A percentile compares a stretch with the other conserved stretches of the same genome.
Evolutionary conservation across 1,140 invertebrate species (phyloP).

Genomic region (Drosophila guanche): DNA sequence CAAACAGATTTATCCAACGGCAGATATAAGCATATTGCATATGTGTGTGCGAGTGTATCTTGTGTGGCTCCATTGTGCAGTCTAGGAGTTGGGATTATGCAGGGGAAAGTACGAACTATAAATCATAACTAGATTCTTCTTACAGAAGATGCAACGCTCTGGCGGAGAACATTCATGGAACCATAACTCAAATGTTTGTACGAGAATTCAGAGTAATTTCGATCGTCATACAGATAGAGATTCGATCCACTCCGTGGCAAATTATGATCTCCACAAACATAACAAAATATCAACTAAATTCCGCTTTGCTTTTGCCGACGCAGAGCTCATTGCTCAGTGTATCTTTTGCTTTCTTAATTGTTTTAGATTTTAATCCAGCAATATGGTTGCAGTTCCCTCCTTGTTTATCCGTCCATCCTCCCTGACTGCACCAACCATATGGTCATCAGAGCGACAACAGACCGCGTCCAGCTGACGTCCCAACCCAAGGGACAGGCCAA

Average conservation of each 20-base stretch:
- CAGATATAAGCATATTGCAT: constrained; percentile 9
- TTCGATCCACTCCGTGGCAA: too few relatives aligned
- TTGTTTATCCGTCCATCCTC: background rate
- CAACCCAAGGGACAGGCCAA: too few relatives aligned
- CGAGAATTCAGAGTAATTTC: too few relatives aligned
- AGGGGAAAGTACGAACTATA: too few relatives aligned
- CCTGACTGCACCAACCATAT: constrained; percentile 46
- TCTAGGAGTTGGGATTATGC: too few relatives aligned
- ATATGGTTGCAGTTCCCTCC: constrained; percentile 49
- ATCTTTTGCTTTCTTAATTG: constrained; percentile 67
- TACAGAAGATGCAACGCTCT: too few relatives aligned
- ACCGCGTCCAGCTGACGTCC: constrained; percentile 8
- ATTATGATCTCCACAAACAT: constrained; percentile 1
- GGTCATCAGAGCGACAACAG: constrained; percentile 29
- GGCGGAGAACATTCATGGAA: too few relatives aligned
- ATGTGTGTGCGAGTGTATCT: constrained; percentile 5
- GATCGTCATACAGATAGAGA: too few relatives aligned
- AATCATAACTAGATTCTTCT: too few relatives aligned
- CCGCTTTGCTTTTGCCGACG: constrained; percentile 14
- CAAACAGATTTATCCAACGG: constrained; percentile 12
- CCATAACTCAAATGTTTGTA: too few relatives aligned
- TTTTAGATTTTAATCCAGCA: constrained; percentile 78
- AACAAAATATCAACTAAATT: constrained; percentile 1
- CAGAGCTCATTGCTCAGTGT: constrained; percentile 45
- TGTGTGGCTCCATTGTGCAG: background rate